phyloP scores from a whole-genome alignment of 2,797 vertebrate species.

The Periparus ater region DNA sequence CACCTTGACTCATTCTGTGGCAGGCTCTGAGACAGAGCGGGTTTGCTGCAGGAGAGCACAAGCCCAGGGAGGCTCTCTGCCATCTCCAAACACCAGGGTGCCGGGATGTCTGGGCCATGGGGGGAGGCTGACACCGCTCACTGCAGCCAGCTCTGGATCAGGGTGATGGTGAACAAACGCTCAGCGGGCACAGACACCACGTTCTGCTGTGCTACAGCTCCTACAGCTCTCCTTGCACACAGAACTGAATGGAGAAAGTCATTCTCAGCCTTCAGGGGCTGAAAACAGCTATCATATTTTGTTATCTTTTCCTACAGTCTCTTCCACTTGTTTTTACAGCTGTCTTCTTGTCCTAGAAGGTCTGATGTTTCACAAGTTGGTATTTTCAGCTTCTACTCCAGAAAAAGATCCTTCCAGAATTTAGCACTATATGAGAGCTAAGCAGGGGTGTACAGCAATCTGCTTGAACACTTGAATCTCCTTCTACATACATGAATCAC shows the following conservation, averaged over 20 bases:
- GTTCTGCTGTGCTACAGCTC: neutral
- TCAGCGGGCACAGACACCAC: rapidly evolving
- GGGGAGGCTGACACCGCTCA: neutral
- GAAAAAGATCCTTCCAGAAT: constrained; percentile 26
- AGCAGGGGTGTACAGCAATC: neutral
- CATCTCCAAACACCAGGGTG: neutral
- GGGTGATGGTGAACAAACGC: rapidly evolving
- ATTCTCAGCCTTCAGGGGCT: neutral
- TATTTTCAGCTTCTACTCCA: neutral
- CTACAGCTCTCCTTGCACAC: neutral
- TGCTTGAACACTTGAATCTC: neutral
- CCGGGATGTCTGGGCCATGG: neutral
- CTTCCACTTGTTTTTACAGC: constrained; percentile 46
- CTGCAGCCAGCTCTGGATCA: neutral
- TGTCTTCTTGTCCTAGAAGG: constrained; percentile 24
- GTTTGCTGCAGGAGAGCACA: neutral
- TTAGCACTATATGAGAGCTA: neutral
- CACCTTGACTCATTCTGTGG: neutral
- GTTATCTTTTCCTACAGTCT: neutral
- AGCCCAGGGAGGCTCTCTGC: neutral
- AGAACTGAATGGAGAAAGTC: neutral
- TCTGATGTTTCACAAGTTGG: constrained; percentile 7
- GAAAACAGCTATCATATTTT: neutral
- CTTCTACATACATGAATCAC: neutral
- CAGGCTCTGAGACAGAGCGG: neutral